Evolutionary conservation across 2,797 vertebrate genomes (phyloP).

Genomic region (Siniperca undulata): DNA sequence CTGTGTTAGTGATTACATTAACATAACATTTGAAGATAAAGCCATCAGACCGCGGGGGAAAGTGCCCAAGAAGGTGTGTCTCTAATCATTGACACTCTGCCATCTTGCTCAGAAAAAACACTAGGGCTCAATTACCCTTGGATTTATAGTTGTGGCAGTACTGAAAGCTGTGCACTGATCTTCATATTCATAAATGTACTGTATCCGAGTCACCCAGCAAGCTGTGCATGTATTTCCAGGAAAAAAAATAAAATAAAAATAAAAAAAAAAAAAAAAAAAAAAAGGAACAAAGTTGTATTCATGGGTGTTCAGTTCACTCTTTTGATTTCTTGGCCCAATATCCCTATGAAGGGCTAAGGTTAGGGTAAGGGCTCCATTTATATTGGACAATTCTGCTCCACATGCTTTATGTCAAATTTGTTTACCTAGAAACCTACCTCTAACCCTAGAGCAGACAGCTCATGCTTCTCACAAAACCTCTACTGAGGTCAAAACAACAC

Average conservation of each 20-base stretch:
- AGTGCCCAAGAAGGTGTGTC: constrained; percentile 46
- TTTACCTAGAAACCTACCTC: background rate
- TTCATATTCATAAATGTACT: constrained; percentile 46
- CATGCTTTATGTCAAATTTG: background rate
- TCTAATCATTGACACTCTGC: constrained; percentile 56
- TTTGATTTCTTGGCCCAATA: background rate
- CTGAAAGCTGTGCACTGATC: constrained; percentile 33
- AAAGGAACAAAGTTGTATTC: background rate
- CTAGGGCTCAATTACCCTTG: constrained; percentile 48
- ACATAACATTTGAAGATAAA: constrained; percentile 71
- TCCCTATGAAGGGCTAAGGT: background rate
- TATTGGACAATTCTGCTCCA: background rate
- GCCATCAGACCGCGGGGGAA: constrained; percentile 23
- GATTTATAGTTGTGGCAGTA: constrained; percentile 46
- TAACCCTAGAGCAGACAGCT: too few relatives aligned
- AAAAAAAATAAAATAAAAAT: background rate
- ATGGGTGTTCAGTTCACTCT: background rate
- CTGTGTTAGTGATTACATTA: constrained; percentile 73
- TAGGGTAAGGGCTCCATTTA: background rate
- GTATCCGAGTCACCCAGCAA: constrained; percentile 27
- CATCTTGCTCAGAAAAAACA: constrained; percentile 47
- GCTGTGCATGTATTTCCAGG: background rate
- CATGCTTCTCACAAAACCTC: too few relatives aligned
- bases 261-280: background rate
- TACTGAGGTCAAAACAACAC: too few relatives aligned